phyloP scores from a whole-genome alignment of 2,797 vertebrate genomes.

The Merluccius polli region DNA sequence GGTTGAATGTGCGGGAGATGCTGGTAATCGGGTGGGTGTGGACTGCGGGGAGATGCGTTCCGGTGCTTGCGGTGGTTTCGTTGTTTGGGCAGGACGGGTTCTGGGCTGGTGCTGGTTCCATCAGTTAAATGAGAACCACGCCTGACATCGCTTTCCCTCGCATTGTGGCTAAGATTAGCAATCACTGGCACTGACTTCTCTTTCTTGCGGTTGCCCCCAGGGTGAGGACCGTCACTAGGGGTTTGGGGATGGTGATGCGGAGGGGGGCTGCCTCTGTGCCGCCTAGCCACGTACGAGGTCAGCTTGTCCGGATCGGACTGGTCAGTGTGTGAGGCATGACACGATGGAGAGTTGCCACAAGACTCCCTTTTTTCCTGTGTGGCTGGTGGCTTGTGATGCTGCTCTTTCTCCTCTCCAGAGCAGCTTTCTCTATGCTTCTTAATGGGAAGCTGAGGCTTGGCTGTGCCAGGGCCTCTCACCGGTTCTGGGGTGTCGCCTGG shows the following conservation, averaged over 20 bases:
- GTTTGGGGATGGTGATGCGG: constrained; percentile 26
- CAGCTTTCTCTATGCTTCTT: constrained; percentile 46
- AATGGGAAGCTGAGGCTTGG: constrained; percentile 63
- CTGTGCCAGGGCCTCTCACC: constrained; percentile 19
- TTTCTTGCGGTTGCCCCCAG: constrained; percentile 41
- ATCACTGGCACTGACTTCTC: constrained; percentile 31
- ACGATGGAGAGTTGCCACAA: constrained; percentile 21
- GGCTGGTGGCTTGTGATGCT: constrained; percentile 34
- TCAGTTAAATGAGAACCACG: constrained; percentile 53
- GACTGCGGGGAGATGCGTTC: constrained; percentile 18
- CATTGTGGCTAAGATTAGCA: constrained; percentile 28
- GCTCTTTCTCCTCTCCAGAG: constrained; percentile 35
- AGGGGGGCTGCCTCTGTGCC: constrained; percentile 44
- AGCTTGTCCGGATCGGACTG: constrained; percentile 47
- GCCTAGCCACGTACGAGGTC: constrained; percentile 37
- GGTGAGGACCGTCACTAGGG: constrained; percentile 26
- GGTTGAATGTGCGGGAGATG: constrained; percentile 25
- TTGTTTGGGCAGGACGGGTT: constrained; percentile 50
- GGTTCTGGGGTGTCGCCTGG: constrained; percentile 21
- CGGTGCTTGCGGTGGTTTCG: constrained; percentile 39
- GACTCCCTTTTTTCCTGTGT: constrained; percentile 41
- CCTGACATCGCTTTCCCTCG: constrained; percentile 46
- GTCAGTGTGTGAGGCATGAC: constrained; percentile 39
- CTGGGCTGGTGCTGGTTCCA: constrained; percentile 67
- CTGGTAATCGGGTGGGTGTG: constrained; percentile 34